phyloP scores from a whole-genome alignment of 2,113 vertebrate species.

The Oncorhynchus mykiss region DNA sequence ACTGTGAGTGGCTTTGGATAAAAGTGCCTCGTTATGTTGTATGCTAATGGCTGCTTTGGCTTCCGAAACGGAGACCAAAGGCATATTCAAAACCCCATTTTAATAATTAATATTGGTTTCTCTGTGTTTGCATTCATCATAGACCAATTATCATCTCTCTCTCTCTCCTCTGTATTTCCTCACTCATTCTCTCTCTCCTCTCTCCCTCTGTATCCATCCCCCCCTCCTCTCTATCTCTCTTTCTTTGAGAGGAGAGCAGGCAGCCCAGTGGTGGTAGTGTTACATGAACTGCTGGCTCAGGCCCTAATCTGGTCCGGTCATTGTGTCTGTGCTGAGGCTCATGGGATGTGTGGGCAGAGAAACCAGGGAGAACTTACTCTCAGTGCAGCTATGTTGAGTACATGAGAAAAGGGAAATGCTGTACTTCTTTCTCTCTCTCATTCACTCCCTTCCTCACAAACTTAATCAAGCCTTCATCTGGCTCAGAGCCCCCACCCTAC shows the following conservation, averaged over 20 bases:
- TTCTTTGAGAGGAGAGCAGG: too few species aligned
- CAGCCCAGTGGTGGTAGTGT: too few species aligned
- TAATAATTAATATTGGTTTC: conserved; percentile 20
- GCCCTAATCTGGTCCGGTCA: too few species aligned
- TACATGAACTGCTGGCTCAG: too few species aligned
- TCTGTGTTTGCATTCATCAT: neutral
- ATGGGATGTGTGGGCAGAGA: too few species aligned
- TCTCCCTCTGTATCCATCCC: neutral
- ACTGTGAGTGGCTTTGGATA: neutral
- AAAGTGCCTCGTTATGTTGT: neutral
- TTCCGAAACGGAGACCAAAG: conserved; percentile 6
- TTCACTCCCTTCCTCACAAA: neutral
- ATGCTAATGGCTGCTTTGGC: neutral
- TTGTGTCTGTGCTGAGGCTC: too few species aligned
- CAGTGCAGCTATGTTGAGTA: neutral
- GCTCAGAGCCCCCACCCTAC: neutral
- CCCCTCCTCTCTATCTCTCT: neutral
- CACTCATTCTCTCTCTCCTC: too few species aligned
- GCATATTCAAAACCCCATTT: neutral
- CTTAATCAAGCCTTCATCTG: neutral
- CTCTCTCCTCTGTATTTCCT: neutral
- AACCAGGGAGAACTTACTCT: neutral
- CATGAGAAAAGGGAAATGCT: too few species aligned
- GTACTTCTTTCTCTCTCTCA: neutral
- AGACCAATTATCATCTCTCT: neutral